These are phyloP conservation scores for Antheraea assamensis DNA, from an alignment of 2,888 invertebrate species.

Conservation along the genomic window DNA sequence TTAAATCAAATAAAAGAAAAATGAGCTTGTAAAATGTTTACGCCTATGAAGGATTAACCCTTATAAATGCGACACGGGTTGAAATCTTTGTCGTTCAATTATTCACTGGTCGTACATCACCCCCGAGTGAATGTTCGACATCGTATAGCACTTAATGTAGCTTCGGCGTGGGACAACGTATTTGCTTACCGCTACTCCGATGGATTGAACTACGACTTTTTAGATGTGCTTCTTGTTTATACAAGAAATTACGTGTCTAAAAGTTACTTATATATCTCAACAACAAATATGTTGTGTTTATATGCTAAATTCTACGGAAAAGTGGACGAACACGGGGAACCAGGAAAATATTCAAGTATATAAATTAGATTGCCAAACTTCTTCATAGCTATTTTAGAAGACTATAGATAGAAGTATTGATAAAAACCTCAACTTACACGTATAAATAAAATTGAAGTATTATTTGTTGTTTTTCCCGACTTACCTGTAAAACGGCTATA, in stretches of 20 bases:
- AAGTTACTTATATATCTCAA: not conserved
- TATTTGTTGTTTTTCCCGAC: no score
- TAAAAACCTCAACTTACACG: no score
- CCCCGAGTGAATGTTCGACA: constrained; percentile 11
- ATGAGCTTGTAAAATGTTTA: not conserved
- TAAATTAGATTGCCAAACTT: not conserved
- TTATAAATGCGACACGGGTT: not conserved
- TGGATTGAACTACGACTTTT: not conserved
- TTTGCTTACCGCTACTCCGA: not conserved
- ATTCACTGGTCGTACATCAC: not conserved
- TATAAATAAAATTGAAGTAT: no score
- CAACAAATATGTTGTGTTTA: not conserved
- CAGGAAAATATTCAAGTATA: not conserved
- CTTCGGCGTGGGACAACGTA: not conserved
- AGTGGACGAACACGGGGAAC: not conserved
- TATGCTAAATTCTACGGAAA: not conserved
- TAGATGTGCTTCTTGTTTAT: not conserved
- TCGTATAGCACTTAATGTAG: constrained; percentile 19
- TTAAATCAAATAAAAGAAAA: not conserved
- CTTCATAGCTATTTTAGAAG: no score
- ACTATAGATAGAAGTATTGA: no score
- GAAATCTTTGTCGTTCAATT: constrained; percentile 12
- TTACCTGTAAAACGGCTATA: no score
- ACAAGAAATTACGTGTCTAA: not conserved
- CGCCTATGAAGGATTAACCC: not conserved